Evolutionary conservation across 64 coral and sea anemone genomes (phyloP).

Genomic region (Pachyseris speciosa): DNA sequence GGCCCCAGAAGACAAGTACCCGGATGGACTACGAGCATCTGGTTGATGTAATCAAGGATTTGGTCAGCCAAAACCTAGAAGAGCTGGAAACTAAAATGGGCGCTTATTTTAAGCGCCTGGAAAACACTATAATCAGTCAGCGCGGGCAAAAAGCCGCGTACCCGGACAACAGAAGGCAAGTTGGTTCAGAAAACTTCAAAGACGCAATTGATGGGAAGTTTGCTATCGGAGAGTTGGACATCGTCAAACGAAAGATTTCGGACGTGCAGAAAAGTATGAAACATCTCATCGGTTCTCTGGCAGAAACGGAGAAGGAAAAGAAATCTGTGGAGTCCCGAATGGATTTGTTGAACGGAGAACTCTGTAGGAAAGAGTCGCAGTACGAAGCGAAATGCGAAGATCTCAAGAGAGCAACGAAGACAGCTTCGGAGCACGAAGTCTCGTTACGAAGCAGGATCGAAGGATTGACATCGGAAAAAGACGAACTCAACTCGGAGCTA

Average conservation of each 20-base stretch:
- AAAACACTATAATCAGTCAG: not conserved
- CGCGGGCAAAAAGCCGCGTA: not conserved
- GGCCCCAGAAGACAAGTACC: not conserved
- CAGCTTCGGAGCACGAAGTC: conserved; percentile 62
- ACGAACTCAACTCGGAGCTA: conserved; percentile 69
- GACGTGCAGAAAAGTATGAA: conserved; percentile 82
- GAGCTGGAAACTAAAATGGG: conserved; percentile 13
- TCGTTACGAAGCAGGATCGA: conserved; percentile 56
- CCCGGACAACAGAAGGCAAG: not conserved
- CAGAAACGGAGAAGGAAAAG: conserved; percentile 39
- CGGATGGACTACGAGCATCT: not conserved
- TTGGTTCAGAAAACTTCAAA: not conserved
- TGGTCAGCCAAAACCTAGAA: conserved; percentile 1
- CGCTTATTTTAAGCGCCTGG: not conserved
- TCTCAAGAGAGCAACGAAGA: conserved; percentile 58
- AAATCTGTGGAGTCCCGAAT: conserved; percentile 70
- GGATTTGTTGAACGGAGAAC: conserved; percentile 75
- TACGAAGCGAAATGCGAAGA: conserved; percentile 70
- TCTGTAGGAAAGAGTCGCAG: conserved; percentile 68
- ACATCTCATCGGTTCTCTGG: conserved; percentile 54
- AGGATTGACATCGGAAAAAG: conserved; percentile 76
- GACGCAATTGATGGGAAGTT: conserved; percentile 27
- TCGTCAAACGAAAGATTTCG: conserved; percentile 72
- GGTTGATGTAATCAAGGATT: not conserved
- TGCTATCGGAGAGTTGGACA: conserved; percentile 65